Percentiles rank a stretch among this genome's conserved stretches.
These are phyloP conservation scores for Porites lobata DNA, from an alignment of 92 coral and sea anemone species.

Conservation along the genomic window DNA sequence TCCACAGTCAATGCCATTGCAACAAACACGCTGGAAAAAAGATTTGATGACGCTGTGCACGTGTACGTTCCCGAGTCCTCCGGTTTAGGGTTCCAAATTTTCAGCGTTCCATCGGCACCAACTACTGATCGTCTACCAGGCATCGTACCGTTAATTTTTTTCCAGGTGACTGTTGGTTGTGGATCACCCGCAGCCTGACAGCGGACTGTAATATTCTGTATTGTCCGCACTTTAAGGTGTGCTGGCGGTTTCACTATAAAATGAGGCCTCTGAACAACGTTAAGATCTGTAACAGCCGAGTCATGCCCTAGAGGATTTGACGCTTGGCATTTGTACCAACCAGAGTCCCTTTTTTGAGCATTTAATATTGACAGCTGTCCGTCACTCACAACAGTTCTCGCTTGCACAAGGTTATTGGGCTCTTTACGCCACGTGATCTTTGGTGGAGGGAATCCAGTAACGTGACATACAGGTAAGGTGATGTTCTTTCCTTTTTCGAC, in stretches of 20 bases:
- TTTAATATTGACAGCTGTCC: constrained; percentile 27
- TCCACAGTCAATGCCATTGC: not conserved
- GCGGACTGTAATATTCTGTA: not conserved
- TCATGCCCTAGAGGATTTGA: not conserved
- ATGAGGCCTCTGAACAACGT: constrained; percentile 3
- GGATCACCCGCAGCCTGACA: constrained; percentile 10
- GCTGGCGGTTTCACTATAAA: constrained; percentile 5
- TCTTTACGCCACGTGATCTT: constrained; percentile 18
- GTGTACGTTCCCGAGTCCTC: constrained; percentile 9
- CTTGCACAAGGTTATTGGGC: not conserved
- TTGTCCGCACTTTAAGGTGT: not conserved
- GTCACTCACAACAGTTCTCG: not conserved
- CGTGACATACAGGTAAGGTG: not conserved
- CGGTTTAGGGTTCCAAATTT: not conserved
- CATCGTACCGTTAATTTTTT: not conserved
- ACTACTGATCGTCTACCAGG: not conserved
- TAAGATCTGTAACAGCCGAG: constrained; percentile 1
- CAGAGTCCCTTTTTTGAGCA: constrained; percentile 11
- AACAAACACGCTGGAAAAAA: not conserved
- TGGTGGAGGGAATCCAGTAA: constrained; percentile 11
- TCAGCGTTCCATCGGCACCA: constrained; percentile 2
- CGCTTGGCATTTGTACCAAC: constrained; percentile 20
- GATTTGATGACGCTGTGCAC: not conserved
- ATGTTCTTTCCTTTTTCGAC: not conserved
- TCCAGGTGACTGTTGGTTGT: not conserved